phyloP scores from a whole-genome alignment of 2,113 vertebrate genomes.

The Gorsachius goisagi region DNA sequence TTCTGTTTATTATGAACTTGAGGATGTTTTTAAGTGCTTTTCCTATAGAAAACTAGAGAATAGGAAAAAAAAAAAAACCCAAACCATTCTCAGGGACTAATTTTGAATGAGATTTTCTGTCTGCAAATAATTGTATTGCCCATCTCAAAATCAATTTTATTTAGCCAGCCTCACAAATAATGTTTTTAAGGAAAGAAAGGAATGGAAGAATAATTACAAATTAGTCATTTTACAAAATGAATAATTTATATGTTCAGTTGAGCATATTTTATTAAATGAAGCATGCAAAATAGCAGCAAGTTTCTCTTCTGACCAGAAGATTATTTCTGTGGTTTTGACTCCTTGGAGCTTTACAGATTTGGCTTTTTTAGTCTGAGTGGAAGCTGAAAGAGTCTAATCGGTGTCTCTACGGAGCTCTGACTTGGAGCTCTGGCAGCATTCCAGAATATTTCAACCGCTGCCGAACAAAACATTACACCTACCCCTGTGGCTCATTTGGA shows the following conservation, averaged over 20 bases:
- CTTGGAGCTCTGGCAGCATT: background rate
- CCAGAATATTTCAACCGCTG: background rate
- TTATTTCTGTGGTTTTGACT: slow-evolving; percentile 20
- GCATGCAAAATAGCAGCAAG: background rate
- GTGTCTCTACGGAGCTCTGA: background rate
- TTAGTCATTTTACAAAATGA: slow-evolving; percentile 25
- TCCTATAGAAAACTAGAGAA: background rate
- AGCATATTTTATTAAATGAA: slow-evolving; percentile 49
- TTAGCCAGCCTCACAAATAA: background rate
- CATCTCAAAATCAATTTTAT: background rate
- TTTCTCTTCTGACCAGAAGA: slow-evolving; percentile 4
- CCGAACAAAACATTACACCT: slow-evolving; percentile 44
- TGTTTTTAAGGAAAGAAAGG: background rate
- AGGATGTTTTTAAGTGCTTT: background rate
- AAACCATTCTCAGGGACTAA: background rate
- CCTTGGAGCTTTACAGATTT: background rate
- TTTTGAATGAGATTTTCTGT: background rate
- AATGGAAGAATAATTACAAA: slow-evolving; percentile 17
- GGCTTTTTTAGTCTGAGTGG: background rate
- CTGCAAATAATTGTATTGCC: background rate
- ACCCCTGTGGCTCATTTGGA: slow-evolving; percentile 9
- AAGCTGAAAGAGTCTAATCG: background rate
- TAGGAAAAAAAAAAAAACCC: background rate
- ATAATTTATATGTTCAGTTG: slow-evolving; percentile 38
- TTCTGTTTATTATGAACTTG: background rate